These are phyloP conservation scores for Phalangium opilio DNA, from an alignment of 2,888 invertebrate genomes.

Conservation along the genomic window DNA sequence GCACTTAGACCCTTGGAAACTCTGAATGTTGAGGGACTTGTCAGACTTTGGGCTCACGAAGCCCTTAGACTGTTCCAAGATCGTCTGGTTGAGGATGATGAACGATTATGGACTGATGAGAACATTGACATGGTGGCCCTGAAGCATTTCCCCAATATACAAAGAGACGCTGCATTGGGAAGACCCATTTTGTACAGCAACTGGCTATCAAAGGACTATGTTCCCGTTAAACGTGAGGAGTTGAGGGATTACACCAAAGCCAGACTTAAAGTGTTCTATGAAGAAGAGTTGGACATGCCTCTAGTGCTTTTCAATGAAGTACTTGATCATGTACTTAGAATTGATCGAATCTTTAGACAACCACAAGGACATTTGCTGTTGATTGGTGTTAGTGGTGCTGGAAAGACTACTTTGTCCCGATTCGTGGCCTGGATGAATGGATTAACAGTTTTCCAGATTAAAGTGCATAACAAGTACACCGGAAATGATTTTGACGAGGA, in stretches of 20 bases:
- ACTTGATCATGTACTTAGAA: constrained; percentile 90
- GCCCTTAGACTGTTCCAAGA: constrained; percentile 88
- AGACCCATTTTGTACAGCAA: constrained; percentile 96
- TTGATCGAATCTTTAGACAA: constrained; percentile 97
- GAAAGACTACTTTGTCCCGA: constrained; percentile 95
- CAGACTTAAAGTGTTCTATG: constrained; percentile 92
- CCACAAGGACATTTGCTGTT: constrained; percentile 94
- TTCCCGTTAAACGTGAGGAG: constrained; percentile 87
- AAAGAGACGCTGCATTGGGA: constrained; percentile 64
- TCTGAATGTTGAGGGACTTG: constrained; percentile 79
- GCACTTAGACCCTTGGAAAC: constrained; percentile 88
- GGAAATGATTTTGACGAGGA: constrained; percentile 99
- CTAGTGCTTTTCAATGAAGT: constrained; percentile 98
- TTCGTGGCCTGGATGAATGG: constrained; percentile 99
- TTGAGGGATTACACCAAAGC: constrained; percentile 93
- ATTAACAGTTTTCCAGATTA: constrained; percentile 95
- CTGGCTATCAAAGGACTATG: constrained; percentile 96
- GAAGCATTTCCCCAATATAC: constrained; percentile 85
- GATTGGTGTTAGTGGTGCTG: constrained; percentile 97
- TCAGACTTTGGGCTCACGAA: constrained; percentile 98
- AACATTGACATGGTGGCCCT: constrained; percentile 83
- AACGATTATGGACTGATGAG: constrained; percentile 95
- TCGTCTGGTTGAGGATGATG: constrained; percentile 78
- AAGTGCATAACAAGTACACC: constrained; percentile 98
- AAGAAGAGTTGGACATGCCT: constrained; percentile 97